Evolutionary conservation across 2,888 invertebrate species (phyloP), one percentile per base, ranked within the genome.

Genomic region (Phoenoteleia sp.): DNA sequence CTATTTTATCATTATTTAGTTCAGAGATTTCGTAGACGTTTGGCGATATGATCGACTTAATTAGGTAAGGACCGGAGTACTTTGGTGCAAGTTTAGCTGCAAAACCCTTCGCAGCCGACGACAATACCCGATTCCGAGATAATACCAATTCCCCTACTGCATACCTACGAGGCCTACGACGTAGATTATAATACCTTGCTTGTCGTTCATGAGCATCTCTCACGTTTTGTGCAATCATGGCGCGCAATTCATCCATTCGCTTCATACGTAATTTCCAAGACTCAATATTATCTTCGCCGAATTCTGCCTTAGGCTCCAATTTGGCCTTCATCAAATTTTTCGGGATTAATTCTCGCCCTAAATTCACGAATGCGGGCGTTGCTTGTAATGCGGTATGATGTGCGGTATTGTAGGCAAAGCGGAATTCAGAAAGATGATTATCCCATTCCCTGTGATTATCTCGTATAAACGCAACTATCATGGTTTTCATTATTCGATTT

Each of bases 11-110:
- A 15, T 4, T 23, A 5, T n/a, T 23, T 15, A 39, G 23, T 36
- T 60, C 60, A 13, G 39, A 60, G 13, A 60, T 60, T 21, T 60
- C 60, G 33, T 17, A 56, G 5, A 56, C 56, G 17, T 29, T 56
- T 56, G 27, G n/a, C 6, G 56, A 56, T 29, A 29, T 9, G 5
- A 29, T n/a, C 17, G 27, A 11, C 2, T 29, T 56, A 3, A 56
- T 5, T n/a, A 23, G 4, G 11, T 39, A 13, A n/a, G n/a, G n/a
- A n/a, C n/a, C n/a, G n/a, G n/a, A n/a, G n/a, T n/a, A n/a, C n/a
- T n/a, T n/a, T n/a, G 21, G 60, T 4, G 21, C 60, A 9, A 7
- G 39, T 17, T 64, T 47, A 2, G 64, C 64, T 0, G 64, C 64
- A 27, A 64, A 45, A n/a, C 47, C 47, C n/a, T 25, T 45, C 6